Percentiles rank a stretch among this genome's conserved stretches.
Evolutionary conservation across 35 echinoderm and acorn worm species (phyloP).

Genomic region (Stichopus chloronotus): DNA sequence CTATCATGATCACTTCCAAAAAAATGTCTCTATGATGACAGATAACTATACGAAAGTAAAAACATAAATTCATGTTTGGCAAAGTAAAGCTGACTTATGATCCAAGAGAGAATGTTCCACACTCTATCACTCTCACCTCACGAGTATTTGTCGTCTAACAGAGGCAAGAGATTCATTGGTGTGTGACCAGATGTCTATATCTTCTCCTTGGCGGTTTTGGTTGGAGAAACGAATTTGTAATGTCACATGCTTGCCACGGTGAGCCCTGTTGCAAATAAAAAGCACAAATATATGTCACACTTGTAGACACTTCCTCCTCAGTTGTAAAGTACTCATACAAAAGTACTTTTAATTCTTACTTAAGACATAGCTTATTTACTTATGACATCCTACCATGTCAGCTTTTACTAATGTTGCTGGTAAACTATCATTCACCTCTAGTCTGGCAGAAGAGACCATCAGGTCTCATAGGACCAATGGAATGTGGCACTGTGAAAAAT

Average conservation of each 20-base stretch:
- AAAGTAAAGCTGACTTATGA: too few species aligned
- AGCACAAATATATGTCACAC: background rate
- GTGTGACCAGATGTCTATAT: constrained; percentile 96
- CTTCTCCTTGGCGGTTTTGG: constrained; percentile 89
- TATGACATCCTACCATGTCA: too few species aligned
- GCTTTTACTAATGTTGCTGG: too few species aligned
- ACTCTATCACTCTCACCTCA: constrained; percentile 66
- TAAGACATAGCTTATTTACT: background rate
- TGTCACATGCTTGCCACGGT: constrained; percentile 94
- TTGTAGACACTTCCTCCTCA: background rate
- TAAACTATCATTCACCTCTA: too few species aligned
- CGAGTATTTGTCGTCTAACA: constrained; percentile 92
- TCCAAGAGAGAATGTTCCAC: too few species aligned
- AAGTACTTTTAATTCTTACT: background rate
- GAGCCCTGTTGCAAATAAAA: constrained; percentile 71
- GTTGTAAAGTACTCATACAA: background rate
- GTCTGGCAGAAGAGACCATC: too few species aligned
- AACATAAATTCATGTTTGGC: too few species aligned
- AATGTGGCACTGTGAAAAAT: too few species aligned
- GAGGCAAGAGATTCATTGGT: constrained; percentile 96
- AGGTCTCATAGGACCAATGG: too few species aligned
- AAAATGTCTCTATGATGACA: too few species aligned
- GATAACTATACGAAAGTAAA: too few species aligned
- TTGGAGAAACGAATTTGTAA: constrained; percentile 87
- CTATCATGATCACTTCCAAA: too few species aligned